Conservation (phyloP, 2,888 invertebrate species). For the Mystacides longicornis region DNA sequence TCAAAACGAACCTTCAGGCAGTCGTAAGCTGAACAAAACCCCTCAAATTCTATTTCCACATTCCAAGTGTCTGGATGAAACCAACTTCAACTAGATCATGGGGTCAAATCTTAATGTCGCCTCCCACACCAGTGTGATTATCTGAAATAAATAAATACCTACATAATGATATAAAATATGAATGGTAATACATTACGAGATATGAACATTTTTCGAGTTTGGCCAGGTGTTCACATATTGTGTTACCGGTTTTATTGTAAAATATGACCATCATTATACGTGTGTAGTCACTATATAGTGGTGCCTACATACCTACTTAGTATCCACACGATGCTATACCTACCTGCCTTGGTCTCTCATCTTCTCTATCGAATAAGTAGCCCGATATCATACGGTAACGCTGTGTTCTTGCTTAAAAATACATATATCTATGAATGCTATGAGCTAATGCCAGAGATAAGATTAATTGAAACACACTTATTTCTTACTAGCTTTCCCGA, state of each 20-base stretch:
- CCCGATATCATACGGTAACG: no score
- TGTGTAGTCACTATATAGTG: not conserved
- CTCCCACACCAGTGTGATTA: not conserved
- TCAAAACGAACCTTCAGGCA: no score
- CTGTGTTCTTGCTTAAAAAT: no score
- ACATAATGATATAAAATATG: not conserved
- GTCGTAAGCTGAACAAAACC: no score
- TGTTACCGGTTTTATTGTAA: slow-evolving; percentile 16
- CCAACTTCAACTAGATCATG: not conserved
- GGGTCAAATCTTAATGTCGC: not conserved
- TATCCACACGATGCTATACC: no score
- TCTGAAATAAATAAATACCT: not conserved
- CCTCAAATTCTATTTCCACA: no score
- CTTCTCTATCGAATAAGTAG: no score
- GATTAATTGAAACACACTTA: no score
- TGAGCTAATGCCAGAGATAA: no score
- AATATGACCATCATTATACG: slow-evolving; percentile 10
- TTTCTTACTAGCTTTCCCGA: no score
- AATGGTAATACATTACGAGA: not conserved
- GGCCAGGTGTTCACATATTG: slow-evolving; percentile 17
- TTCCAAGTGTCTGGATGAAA: not conserved
- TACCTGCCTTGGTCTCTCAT: no score
- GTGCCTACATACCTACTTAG: not conserved
- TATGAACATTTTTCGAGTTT: not conserved
- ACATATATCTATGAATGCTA: no score